Conservation (phyloP, 2,113 vertebrate species). For the Sarotherodon lohbergeri region DNA sequence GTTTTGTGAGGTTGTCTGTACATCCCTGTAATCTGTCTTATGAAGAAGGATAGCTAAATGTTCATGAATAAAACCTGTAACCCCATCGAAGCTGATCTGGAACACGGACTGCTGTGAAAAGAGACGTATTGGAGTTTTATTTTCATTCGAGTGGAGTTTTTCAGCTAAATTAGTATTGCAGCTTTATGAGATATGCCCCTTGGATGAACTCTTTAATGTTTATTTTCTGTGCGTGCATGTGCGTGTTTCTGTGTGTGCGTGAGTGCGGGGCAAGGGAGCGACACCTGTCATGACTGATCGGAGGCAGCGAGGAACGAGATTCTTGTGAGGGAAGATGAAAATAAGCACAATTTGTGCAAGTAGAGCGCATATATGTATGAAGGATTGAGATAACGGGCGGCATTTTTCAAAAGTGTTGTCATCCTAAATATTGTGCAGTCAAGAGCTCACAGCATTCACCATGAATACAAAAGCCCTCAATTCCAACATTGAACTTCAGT, state of each 20-base stretch:
- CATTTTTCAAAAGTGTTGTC: neutral
- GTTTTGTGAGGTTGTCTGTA: neutral
- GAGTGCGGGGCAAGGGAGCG: neutral
- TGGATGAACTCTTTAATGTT: neutral
- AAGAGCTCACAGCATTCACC: neutral
- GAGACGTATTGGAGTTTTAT: neutral
- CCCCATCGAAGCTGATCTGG: neutral
- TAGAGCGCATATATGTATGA: neutral
- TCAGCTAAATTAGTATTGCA: neutral
- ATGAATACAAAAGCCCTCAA: neutral
- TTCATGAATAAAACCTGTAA: neutral
- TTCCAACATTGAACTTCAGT: neutral
- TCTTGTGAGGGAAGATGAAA: neutral
- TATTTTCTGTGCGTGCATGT: neutral
- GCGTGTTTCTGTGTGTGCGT: neutral
- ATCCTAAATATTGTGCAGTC: neutral
- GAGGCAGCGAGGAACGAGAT: neutral
- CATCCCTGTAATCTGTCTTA: neutral
- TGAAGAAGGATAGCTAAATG: neutral
- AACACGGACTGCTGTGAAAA: neutral
- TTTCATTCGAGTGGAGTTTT: neutral
- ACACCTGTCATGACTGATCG: conserved; percentile 25
- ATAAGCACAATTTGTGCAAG: neutral
- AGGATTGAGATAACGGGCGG: neutral
- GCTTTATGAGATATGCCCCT: neutral